Base-by-base conservation (phyloP, 2,113 vertebrate genomes). In the Orthonyx spaldingii region DNA sequence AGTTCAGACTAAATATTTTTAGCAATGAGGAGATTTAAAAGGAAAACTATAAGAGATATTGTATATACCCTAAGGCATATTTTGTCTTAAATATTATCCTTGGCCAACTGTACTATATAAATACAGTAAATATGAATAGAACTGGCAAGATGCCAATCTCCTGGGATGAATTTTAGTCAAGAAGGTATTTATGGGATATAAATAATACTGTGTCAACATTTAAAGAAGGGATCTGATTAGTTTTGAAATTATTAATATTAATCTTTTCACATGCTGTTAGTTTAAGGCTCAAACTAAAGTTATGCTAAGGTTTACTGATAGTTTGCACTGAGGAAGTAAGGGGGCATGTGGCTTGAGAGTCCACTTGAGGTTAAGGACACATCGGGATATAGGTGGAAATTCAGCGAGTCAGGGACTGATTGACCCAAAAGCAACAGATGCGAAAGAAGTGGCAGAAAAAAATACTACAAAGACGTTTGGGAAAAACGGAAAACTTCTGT, bases 81-180 rank as follows among this genome's bases (percentile, higher is more conserved):
- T 98, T 98, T 98, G 97, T 98, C 96, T 98, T 98, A 98, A 98
- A 98, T 99, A 98, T 99, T 99, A 98, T 99, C 97, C 98, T 99
- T 99, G 98, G 99, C 98, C 97, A 97, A 97, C 93, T 96, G 97
- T 90, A 91, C 97, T 98, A 90, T 98, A 98, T 98, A 99, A 98
- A 99, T 98, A 98, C 97, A 97, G 98, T 98, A 98, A 98, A 99
- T 98, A 98, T 98, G 98, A 99, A 98, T 98, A 98, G 98, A 97
- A 96, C 63, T 97, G 99, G 98, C 98, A 71, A 59, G 41, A 56
- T 96, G 98, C 98, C 99, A 98, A 97, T 96, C 94, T 98, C 94
- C 95, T 95, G 97, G 97, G 97, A 98, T 97, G 96, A 98, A 98
- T 98, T 98, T 97, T 98, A 98, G 98, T 98, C 97, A 98, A 97